Conservation (phyloP, 2,888 invertebrate species). For the Mythimna pallens region DNA sequence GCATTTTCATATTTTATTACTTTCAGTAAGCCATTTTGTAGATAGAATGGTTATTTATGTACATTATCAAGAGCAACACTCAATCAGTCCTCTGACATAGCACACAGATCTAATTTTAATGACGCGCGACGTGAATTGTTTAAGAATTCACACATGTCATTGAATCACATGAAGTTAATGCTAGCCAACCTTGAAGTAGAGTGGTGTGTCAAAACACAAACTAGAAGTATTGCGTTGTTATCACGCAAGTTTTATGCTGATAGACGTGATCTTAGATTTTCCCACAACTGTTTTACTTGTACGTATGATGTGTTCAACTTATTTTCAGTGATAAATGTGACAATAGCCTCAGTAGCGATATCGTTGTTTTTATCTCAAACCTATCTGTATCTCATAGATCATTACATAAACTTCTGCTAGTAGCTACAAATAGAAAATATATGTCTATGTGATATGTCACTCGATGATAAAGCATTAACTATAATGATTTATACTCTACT, state of each 20-base stretch:
- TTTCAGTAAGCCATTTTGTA: slow-evolving; percentile 3
- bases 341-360: not conserved
- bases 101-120: slow-evolving; percentile 20
- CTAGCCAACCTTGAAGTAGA: slow-evolving; percentile 57
- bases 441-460: too few relatives aligned
- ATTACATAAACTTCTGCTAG: too few relatives aligned
- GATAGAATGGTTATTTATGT: not conserved
- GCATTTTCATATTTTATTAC: slow-evolving; percentile 6
- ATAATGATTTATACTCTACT: too few relatives aligned
- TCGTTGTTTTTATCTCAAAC: not conserved
- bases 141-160: slow-evolving; percentile 51
- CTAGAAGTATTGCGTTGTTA: slow-evolving; percentile 67
- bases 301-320: not conserved
- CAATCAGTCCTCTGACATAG: slow-evolving; percentile 15
- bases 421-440: too few relatives aligned
- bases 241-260: slow-evolving; percentile 57
- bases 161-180: slow-evolving; percentile 57
- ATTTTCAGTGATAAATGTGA: not conserved
- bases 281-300: slow-evolving; percentile 1
- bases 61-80: not conserved
- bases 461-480: too few relatives aligned
- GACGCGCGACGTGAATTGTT: slow-evolving; percentile 43
- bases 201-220: slow-evolving; percentile 65
- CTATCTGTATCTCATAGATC: not conserved
- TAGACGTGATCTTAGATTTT: slow-evolving; percentile 58